Base-by-base conservation (phyloP, 2,888 invertebrate genomes). In the Latrodectus elegans region DNA sequence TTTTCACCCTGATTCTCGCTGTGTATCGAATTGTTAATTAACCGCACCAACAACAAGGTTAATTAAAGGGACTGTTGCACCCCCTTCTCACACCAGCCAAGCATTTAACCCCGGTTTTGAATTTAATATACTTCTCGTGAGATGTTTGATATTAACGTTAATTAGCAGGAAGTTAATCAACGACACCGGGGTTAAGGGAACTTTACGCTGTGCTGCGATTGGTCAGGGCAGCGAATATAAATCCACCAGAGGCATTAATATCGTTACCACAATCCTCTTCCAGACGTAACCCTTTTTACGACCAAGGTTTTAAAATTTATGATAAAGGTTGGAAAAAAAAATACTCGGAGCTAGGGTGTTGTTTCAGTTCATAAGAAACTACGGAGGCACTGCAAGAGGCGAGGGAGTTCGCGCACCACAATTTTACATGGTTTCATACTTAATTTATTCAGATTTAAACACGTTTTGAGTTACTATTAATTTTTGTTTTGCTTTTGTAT, bases 1-100 rank as follows among this genome's bases (percentile, higher is more conserved):
- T 38, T 6, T 38, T 38, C 38, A 6, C 4, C 38, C 38, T 38
- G 38, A 38, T 38, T 4, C 38, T 38, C 38, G 38, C 0, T 38
- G 60, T 60, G 12, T 60, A 60, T 60, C 60, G 60, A 60, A 60
- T 60, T 60, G 60, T 60, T 60, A 60, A 60, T 60, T 60, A 60
- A 60, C 60, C 60, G 60, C 60, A 15, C 60, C n/a, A n/a, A 60
- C 12, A 60, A 60, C 60, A 60, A 60, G 60, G 60, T 60, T 60
- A 60, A 60, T 60, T 60, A 60, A 60, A 60, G 60, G n/a, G n/a
- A 15, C n/a, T 60, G 8, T 15, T 12, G 14, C n/a, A 60, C 12
- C 12, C 60, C 60, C n/a, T 6, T 15, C 12, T n/a, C 60, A 12
- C n/a, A 15, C 60, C n/a, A 15, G 14, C 12, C 60, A 60, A 4